Evolutionary conservation across 2,113 vertebrate genomes (phyloP).

Genomic region (Syngnathus floridae): DNA sequence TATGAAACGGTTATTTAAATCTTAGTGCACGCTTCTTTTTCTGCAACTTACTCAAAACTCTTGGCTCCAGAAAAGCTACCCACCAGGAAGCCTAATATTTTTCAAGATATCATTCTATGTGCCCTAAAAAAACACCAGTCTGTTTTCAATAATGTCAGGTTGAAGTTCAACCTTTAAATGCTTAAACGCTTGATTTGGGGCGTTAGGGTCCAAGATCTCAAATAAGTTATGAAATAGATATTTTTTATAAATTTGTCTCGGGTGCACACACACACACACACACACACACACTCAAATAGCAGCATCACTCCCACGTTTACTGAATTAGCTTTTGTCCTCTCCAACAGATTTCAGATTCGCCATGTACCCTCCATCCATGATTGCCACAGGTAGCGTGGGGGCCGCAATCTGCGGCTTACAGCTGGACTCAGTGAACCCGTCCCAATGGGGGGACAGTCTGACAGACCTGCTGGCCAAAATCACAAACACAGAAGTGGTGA

Average conservation of each 20-base stretch:
- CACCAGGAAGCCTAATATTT: neutral
- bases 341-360: constrained; percentile 88
- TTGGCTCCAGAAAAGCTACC: neutral
- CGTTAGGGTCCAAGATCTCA: no score
- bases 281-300: no score
- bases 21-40: neutral
- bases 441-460: constrained; percentile 77
- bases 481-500: constrained; percentile 95
- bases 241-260: no score
- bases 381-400: constrained; percentile 91
- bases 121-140: neutral
- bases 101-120: neutral
- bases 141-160: neutral
- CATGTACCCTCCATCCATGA: constrained; percentile 96
- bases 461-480: constrained; percentile 91
- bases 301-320: neutral
- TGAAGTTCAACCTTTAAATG: no score
- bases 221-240: no score
- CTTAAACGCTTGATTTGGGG: no score
- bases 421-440: constrained; percentile 78
- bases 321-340: constrained; percentile 15
- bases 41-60: neutral
- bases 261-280: no score
- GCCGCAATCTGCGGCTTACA: constrained; percentile 92
- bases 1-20: constrained; percentile 12